These are phyloP conservation scores for Hybos culiciformis DNA, from an alignment of 2,888 invertebrate genomes.

Conservation along the genomic window DNA sequence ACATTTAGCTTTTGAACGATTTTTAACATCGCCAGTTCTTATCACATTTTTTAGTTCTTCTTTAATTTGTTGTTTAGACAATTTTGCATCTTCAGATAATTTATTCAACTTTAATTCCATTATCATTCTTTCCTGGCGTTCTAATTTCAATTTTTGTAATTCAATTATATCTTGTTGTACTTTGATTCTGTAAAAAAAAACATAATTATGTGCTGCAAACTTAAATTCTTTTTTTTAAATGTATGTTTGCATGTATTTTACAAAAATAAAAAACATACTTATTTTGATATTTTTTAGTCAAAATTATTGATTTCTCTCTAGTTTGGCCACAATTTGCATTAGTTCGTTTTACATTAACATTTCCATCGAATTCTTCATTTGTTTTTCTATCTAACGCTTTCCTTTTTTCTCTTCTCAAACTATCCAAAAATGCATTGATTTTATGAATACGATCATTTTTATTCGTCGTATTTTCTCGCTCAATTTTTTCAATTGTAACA, in stretches of 20 bases:
- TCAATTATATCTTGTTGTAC: slow-evolving; percentile 61
- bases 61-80: slow-evolving; percentile 45
- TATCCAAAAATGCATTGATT: slow-evolving; percentile 32
- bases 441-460: slow-evolving; percentile 26
- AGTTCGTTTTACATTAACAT: not conserved
- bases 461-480: slow-evolving; percentile 22
- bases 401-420: slow-evolving; percentile 29
- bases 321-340: slow-evolving; percentile 1
- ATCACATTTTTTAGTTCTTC: slow-evolving; percentile 43
- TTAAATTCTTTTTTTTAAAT: not conserved
- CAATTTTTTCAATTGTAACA: slow-evolving; percentile 29
- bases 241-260: not conserved
- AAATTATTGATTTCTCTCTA: slow-evolving; percentile 1
- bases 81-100: slow-evolving; percentile 48
- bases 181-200: slow-evolving; percentile 40
- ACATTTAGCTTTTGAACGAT: slow-evolving; percentile 37
- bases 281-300: slow-evolving; percentile 31
- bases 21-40: slow-evolving; percentile 43
- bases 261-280: slow-evolving; percentile 22
- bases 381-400: no score
- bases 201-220: not conserved
- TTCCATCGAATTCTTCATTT: not conserved
- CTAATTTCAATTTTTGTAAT: slow-evolving; percentile 53
- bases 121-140: slow-evolving; percentile 58
- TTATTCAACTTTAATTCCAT: slow-evolving; percentile 57